Conservation (phyloP, 2,113 vertebrate species). For the Vulpes vulpes region DNA sequence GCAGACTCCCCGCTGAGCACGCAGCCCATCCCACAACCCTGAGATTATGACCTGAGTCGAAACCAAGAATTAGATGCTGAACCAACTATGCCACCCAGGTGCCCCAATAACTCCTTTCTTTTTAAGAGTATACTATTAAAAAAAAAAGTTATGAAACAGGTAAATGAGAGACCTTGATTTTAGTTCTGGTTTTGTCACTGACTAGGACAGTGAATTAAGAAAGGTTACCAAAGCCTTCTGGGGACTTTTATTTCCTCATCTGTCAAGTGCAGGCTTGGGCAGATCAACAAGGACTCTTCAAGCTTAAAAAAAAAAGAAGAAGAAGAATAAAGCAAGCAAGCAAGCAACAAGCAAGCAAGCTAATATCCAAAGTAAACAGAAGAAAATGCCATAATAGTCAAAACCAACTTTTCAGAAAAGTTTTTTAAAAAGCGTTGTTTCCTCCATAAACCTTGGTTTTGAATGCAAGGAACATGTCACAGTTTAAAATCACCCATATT, state of each 20-base stretch:
- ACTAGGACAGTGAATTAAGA: neutral
- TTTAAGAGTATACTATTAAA: neutral
- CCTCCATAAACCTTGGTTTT: neutral
- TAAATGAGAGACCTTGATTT: neutral
- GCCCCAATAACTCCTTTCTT: neutral
- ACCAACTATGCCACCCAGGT: neutral
- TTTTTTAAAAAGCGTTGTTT: neutral
- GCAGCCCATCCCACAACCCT: neutral
- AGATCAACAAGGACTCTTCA: neutral
- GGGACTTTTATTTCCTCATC: neutral
- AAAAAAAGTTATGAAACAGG: neutral
- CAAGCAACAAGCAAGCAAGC: neutral
- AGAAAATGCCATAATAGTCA: neutral
- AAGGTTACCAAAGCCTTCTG: neutral
- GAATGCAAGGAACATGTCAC: constrained; percentile 48
- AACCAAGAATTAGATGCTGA: neutral
- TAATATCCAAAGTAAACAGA: constrained; percentile 14
- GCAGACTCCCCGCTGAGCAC: neutral
- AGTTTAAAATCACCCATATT: constrained; percentile 45
- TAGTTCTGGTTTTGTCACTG: neutral
- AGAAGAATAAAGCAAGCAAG: neutral
- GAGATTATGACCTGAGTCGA: neutral
- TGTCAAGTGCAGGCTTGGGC: neutral
- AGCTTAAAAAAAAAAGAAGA: neutral
- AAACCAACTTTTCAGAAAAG: constrained; percentile 40